These are phyloP conservation scores for Procambarus virginalis DNA, from an alignment of 1,140 invertebrate species.

Conservation along the genomic window DNA sequence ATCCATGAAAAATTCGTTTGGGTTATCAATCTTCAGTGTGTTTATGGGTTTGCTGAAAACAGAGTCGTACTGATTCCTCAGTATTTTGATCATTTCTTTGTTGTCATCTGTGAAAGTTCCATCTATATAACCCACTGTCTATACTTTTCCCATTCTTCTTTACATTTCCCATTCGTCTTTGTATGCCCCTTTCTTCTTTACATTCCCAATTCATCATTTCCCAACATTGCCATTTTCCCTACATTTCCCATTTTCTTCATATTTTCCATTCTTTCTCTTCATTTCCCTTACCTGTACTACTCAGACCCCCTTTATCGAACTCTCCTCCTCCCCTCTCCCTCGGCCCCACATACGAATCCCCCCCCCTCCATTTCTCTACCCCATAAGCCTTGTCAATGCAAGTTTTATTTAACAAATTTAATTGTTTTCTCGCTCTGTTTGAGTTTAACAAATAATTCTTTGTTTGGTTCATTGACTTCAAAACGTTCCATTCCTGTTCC, in stretches of 20 bases:
- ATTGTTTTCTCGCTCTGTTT: background rate
- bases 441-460: background rate
- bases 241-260: background rate
- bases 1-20: too few relatives aligned
- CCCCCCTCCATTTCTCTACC: background rate
- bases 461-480: background rate
- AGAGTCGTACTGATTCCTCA: too few relatives aligned
- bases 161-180: background rate
- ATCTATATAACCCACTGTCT: too few relatives aligned
- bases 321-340: background rate
- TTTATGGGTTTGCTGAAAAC: too few relatives aligned
- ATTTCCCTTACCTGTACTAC: background rate
- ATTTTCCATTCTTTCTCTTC: background rate
- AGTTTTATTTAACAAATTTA: background rate
- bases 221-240: background rate
- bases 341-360: background rate
- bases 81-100: too few relatives aligned
- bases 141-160: too few relatives aligned
- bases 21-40: too few relatives aligned
- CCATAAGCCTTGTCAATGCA: background rate
- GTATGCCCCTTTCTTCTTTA: background rate
- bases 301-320: background rate
- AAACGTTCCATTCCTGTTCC: background rate
- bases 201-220: background rate
- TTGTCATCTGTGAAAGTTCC: too few relatives aligned